Evolutionary conservation across 2,113 vertebrate genomes (phyloP), one percentile per base, ranked within the genome.

Genomic region (Dromaius novaehollandiae): DNA sequence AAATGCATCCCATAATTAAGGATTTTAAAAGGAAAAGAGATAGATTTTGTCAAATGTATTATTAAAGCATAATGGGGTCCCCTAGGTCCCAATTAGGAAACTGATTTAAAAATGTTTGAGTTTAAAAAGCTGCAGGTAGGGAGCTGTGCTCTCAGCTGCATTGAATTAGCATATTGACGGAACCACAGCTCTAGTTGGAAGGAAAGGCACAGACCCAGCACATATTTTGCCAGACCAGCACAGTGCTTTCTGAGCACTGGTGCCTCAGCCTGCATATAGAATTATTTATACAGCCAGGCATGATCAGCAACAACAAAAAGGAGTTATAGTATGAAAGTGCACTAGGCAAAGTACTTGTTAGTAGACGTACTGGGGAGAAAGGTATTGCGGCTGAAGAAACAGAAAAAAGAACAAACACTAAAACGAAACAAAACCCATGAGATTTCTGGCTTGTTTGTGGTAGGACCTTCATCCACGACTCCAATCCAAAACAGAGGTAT

Each of bases 51-150:
- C 90, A 94, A 94, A 97, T 97, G 90, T 92, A 96, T 96, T 98
- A 98, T 97, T 98, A 98, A 98, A 97, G 82, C 87, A 91, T 94
- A 98, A 96, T 93, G 84, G 93, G 74, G 85, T 98, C 97, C 91
- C 97, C 66, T 56, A 94, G 89, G 97, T 98, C 96, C 95, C 96
- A 98, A 98, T 98, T 98, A 98, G 68, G 88, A 66, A 55, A 91
- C 92, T 84, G 87, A 98, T 98, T 97, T 76, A 96, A 98, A 97
- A 92, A 92, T 83, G 89, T 95, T 97, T 74, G 26, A 93, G 76
- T 95, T 97, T 87, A 89, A 97, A 96, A 96, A 97, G 95, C 66
- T 92, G 96, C 86, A 97, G 97, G 88, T 92, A 95, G 89, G 82
- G 90, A 96, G 58, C 38, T 95, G 69, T 92, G 74, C 84, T 95